Base-by-base conservation (phyloP, 1,140 invertebrate genomes). In the Pararge aegeria region DNA sequence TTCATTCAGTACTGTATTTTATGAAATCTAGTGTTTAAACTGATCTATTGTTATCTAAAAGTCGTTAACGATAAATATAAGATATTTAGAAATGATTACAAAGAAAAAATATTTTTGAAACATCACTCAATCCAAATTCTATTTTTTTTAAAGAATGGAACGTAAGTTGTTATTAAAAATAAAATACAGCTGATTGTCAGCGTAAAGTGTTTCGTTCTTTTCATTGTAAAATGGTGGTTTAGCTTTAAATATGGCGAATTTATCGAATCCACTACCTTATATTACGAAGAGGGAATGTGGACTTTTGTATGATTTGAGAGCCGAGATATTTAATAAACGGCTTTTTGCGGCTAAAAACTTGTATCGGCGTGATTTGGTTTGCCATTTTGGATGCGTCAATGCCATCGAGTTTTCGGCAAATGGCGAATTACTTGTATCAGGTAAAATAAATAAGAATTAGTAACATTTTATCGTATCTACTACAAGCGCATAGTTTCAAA, bases 331-430 rank as follows among this genome's bases (percentile, higher is more conserved):
- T 66, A 91, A 91, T 64, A 91, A 93, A 50, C 92, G 94, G 51
- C 86, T 95, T 37, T 83, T 89, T 20, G 87, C 87, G 46, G 94
- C 94, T 0, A 93, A 93, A 75, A 96, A 94, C 87, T 91, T 98
- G 13, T 97, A 95, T 82, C 93, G 94, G 52, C 95, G 95, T 68
- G 96, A 98, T 91, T 91, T 99, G 13, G 91, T 94, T 55, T 95
- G 95, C 24, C 97, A 99, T 91, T 98, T 94, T 92, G 97, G 97
- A 67, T 99, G 97, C 92, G 96, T 99, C 19, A 99, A 99, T 92
- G 97, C 97, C 19, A 95, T 98, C 67, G 97, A 98, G 88, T 99
- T 98, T 92, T 97, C 96, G 3, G 92, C 93, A 51, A 93, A 96
- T 87, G 97, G 97, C 61, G 93, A 96, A 79, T 93, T 94, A 56